Conservation (phyloP, 1,140 invertebrate species). For the Bombus waltoni region DNA sequence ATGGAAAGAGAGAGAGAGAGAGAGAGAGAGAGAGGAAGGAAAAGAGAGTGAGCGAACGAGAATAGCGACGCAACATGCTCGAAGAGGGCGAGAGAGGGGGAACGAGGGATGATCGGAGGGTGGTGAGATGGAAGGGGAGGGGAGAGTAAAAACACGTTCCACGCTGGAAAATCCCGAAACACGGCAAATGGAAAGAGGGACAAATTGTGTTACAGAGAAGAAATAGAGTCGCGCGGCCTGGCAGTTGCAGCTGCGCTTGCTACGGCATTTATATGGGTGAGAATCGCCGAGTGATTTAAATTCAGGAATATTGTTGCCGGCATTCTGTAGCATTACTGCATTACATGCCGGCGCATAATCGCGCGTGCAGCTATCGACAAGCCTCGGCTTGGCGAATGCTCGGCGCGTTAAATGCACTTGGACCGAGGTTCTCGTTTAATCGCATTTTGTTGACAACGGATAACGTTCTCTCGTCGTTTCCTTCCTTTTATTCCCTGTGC, state of each 20-base stretch:
- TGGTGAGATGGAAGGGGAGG: too few relatives aligned
- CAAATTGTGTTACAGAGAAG: slow-evolving; percentile 45
- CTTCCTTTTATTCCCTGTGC: neutral
- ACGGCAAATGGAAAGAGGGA: slow-evolving; percentile 30
- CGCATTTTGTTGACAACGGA: slow-evolving; percentile 5
- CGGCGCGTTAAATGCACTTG: slow-evolving; percentile 10
- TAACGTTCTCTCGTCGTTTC: neutral
- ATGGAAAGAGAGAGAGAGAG: neutral
- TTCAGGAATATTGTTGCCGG: slow-evolving; percentile 38
- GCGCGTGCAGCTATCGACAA: slow-evolving; percentile 33
- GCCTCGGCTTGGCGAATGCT: neutral
- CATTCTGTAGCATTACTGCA: slow-evolving; percentile 26
- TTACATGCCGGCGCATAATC: slow-evolving; percentile 45
- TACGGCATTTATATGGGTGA: slow-evolving; percentile 29
- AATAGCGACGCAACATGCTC: neutral
- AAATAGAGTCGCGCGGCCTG: slow-evolving; percentile 43
- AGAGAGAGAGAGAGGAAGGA: neutral
- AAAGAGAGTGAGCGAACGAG: neutral
- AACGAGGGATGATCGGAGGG: neutral
- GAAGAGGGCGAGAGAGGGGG: neutral
- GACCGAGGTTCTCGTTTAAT: slow-evolving; percentile 14
- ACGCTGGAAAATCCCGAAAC: slow-evolving; percentile 40
- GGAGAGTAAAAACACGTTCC: slow-evolving; percentile 25
- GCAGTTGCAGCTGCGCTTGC: slow-evolving; percentile 34
- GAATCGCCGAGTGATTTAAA: slow-evolving; percentile 52